Conservation (phyloP, 2,113 vertebrate species). For the Callipepla squamata region DNA sequence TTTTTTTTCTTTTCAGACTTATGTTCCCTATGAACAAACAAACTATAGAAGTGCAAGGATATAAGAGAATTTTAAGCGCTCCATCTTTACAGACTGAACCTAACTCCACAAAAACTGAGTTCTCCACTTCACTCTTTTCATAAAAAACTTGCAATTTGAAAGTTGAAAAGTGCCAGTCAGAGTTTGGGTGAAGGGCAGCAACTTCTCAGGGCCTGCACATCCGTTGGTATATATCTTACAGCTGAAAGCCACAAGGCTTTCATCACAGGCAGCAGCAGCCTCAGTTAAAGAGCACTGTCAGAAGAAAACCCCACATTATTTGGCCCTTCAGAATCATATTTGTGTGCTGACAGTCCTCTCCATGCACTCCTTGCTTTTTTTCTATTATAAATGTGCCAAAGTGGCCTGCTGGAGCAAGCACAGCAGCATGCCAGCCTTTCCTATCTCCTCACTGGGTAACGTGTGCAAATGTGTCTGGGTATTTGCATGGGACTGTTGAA, state of each 20-base stretch:
- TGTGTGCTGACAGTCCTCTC: neutral
- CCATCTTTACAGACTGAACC: neutral
- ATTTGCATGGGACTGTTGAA: neutral
- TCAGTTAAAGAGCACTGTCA: neutral
- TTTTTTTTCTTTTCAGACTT: neutral
- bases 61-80: neutral
- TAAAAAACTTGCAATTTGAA: neutral
- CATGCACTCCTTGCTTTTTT: neutral
- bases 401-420: neutral
- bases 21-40: neutral
- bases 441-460: neutral
- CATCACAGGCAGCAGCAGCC: neutral
- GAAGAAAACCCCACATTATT: neutral
- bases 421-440: neutral
- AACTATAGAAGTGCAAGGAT: neutral
- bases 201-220: neutral
- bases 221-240: neutral
- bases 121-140: neutral
- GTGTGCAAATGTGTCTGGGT: neutral
- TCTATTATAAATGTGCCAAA: neutral
- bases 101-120: neutral
- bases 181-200: neutral
- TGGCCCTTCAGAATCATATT: neutral
- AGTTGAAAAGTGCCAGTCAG: neutral
- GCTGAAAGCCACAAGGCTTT: neutral